These are phyloP conservation scores for Montipora efflorescens DNA, from an alignment of 64 coral and sea anemone genomes.

Conservation along the genomic window DNA sequence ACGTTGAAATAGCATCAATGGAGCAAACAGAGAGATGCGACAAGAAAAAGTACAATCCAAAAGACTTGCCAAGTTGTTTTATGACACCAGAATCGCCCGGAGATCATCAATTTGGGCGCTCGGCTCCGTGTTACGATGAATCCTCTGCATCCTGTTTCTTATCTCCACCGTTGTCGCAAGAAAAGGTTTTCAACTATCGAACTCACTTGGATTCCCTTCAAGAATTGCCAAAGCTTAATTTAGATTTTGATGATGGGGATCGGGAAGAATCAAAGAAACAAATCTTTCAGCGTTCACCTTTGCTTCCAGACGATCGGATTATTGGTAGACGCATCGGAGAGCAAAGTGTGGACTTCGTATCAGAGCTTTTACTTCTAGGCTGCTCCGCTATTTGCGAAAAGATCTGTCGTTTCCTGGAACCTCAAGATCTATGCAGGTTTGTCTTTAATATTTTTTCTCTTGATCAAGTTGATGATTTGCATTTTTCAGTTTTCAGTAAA, in stretches of 20 bases:
- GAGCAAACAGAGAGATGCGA: constrained; percentile 5
- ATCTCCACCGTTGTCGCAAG: constrained; percentile 48
- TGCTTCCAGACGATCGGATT: constrained; percentile 20
- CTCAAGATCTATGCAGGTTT: constrained; percentile 69
- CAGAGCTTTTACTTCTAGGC: constrained; percentile 20
- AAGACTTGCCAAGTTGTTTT: constrained; percentile 52
- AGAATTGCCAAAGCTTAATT: constrained; percentile 56
- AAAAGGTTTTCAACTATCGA: constrained; percentile 13
- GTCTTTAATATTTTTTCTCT: background rate
- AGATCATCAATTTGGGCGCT: constrained; percentile 45
- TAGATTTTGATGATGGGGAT: constrained; percentile 56
- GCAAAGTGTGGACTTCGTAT: constrained; percentile 52
- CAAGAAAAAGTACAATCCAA: background rate
- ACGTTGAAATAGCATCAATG: background rate
- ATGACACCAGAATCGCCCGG: constrained; percentile 50
- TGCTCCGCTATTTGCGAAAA: constrained; percentile 48
- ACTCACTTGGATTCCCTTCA: background rate
- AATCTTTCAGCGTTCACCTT: constrained; percentile 21
- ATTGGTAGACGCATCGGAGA: constrained; percentile 39
- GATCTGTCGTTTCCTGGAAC: constrained; percentile 57
- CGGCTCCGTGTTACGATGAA: constrained; percentile 17
- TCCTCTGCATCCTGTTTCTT: constrained; percentile 56
- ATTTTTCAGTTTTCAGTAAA: background rate
- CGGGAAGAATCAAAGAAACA: background rate
- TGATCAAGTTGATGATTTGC: background rate